These are phyloP conservation scores for Parambassis ranga DNA, from an alignment of 2,797 vertebrate genomes.

Conservation along the genomic window DNA sequence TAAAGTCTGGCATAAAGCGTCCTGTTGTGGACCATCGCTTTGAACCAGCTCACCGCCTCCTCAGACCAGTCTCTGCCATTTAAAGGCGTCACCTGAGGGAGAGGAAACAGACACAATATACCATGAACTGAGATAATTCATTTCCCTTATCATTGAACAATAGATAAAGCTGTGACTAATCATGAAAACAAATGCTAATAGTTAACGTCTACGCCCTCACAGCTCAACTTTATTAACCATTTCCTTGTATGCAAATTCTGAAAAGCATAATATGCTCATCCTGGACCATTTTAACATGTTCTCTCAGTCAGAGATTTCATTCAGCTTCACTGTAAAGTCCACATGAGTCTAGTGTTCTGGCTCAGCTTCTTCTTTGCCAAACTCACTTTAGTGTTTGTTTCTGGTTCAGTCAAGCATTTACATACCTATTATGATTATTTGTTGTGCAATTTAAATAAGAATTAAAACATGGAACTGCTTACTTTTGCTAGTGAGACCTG, in stretches of 20 bases:
- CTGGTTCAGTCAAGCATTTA: no score
- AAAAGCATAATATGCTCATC: not conserved
- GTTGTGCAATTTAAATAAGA: no score
- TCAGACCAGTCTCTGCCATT: conserved; percentile 72
- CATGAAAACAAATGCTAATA: conserved; percentile 33
- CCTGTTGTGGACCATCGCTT: conserved; percentile 71
- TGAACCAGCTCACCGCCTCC: conserved; percentile 77
- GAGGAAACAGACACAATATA: conserved; percentile 40
- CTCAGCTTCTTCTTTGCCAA: no score
- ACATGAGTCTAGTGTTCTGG: no score
- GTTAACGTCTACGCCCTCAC: conserved; percentile 6
- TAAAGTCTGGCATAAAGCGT: conserved; percentile 76
- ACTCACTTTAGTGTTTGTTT: no score
- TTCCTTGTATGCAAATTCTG: conserved; percentile 33
- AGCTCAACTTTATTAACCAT: conserved; percentile 22
- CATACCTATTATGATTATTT: no score
- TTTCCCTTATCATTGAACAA: conserved; percentile 47
- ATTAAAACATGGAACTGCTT: conserved; percentile 8
- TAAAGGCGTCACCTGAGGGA: conserved; percentile 73
- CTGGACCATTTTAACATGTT: no score
- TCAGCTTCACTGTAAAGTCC: no score
- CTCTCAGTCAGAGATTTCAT: no score
- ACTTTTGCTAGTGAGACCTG: conserved; percentile 79
- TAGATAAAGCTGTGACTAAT: conserved; percentile 62
- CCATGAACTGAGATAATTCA: conserved; percentile 47